These are phyloP conservation scores for Cairina moschata DNA, from an alignment of 2,113 vertebrate genomes.

Conservation along the genomic window DNA sequence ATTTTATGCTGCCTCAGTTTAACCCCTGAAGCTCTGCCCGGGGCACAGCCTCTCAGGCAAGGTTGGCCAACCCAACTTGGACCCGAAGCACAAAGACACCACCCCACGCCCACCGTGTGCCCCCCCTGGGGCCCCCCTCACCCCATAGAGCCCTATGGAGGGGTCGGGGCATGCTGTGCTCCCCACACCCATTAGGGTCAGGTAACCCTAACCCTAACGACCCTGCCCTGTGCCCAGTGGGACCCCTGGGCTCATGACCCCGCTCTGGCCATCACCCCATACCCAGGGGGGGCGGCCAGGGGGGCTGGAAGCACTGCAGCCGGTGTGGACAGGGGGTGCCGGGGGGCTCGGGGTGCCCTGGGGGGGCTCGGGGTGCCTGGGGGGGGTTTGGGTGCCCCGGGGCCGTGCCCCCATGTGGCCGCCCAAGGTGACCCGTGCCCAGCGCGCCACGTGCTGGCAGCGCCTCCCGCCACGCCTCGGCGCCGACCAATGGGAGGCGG, in stretches of 20 bases:
- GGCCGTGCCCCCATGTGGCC: no score
- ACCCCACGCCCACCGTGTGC: fast-evolving
- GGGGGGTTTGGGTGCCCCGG: no score
- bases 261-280: fast-evolving
- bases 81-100: fast-evolving
- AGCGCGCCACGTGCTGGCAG: not conserved
- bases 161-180: not conserved
- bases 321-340: not conserved
- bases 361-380: no score
- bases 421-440: not conserved
- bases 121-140: fast-evolving
- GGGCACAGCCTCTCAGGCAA: fast-evolving
- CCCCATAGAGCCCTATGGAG: fast-evolving
- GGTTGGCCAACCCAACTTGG: fast-evolving
- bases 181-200: not conserved
- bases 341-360: not conserved
- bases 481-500: not conserved
- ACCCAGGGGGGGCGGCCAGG: fast-evolving
- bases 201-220: not conserved
- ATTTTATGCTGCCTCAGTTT: not conserved
- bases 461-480: not conserved
- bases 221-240: not conserved
- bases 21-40: not conserved
- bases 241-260: fast-evolving
- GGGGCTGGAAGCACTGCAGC: not conserved